Evolutionary conservation across 2,797 vertebrate genomes (phyloP), one percentile per base, ranked within the genome.

Genomic region (Lindbergichthys nudifrons): DNA sequence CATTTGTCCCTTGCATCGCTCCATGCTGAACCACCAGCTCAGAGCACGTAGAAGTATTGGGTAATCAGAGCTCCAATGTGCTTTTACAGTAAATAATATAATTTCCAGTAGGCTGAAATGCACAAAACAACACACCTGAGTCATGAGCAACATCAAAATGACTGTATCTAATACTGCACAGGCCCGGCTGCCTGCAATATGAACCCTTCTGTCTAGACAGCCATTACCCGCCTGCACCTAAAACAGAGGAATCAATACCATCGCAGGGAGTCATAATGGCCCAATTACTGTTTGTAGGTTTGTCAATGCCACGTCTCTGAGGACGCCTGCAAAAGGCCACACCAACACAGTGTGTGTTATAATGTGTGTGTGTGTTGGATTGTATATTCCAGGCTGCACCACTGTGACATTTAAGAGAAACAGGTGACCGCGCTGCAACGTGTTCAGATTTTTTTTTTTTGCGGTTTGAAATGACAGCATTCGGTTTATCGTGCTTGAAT

Each of bases 281-380:
- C 91, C 93, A 93, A 93, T 93, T 95, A 95, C 92, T 87, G 92
- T 87, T 90, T 88, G 91, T 89, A 92, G 88, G 86, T 93, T 91
- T 92, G 89, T 94, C 93, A 93, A 91, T 93, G 89, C 79, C 70
- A 81, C 52, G 73, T 90, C 92, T 92, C 94, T 47, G 75, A 92
- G 89, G 92, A 92, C 63, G 61, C 68, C 84, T 64, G 80, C 65
- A 3, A 91, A 93, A 93, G 88, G 90, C 87, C 88, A 90, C 84
- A 82, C 65, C 36, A 62, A 79, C 59, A 46, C 32, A 2, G 46
- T 75, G 32, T 50, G 57, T 64, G 54, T 45, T 47, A 36, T 9
- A 36, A 36, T 65, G 50, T 59, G 61, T 68, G 53, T 61, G 64
- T 32, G 72, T 61, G 56, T 47, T 65, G 48, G 21, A 41, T 78